These are phyloP conservation scores for Mionectes olivaceus DNA, from an alignment of 2,797 vertebrate genomes.

Conservation along the genomic window DNA sequence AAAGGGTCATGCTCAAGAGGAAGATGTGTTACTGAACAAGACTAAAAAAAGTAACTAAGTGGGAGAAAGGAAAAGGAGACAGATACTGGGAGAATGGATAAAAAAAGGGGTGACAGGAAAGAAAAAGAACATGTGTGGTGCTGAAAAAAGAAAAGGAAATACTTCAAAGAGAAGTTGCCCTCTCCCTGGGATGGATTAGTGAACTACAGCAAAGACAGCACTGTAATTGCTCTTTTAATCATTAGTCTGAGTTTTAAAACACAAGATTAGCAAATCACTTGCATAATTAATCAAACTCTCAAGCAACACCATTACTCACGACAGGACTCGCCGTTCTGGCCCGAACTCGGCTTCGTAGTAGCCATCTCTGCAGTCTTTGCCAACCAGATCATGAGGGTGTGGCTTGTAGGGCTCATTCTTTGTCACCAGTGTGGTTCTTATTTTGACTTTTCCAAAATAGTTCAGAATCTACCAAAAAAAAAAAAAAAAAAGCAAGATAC, in stretches of 20 bases:
- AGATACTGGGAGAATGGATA: neutral
- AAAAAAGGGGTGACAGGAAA: neutral
- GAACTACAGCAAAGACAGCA: neutral
- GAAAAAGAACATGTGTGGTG: neutral
- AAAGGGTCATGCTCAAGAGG: neutral
- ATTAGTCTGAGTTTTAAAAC: neutral
- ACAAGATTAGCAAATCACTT: neutral
- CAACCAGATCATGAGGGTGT: constrained; percentile 96
- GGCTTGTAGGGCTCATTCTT: constrained; percentile 95
- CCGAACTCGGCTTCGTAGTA: constrained; percentile 97
- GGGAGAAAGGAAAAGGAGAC: neutral
- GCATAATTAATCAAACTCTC: neutral
- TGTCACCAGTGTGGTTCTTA: constrained; percentile 93
- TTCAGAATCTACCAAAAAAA: constrained; percentile 85
- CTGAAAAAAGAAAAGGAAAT: neutral
- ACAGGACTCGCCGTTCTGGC: constrained; percentile 91
- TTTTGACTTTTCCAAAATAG: constrained; percentile 90
- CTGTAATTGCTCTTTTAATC: constrained; percentile 2
- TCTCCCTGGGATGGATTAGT: neutral
- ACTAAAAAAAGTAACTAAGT: neutral
- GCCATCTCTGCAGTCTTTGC: constrained; percentile 96
- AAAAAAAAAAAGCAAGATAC: neutral
- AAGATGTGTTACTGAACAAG: neutral
- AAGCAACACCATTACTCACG: constrained; percentile 84
- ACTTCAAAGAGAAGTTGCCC: neutral